phyloP scores from a whole-genome alignment of 2,888 invertebrate genomes.

The Neria commutata region DNA sequence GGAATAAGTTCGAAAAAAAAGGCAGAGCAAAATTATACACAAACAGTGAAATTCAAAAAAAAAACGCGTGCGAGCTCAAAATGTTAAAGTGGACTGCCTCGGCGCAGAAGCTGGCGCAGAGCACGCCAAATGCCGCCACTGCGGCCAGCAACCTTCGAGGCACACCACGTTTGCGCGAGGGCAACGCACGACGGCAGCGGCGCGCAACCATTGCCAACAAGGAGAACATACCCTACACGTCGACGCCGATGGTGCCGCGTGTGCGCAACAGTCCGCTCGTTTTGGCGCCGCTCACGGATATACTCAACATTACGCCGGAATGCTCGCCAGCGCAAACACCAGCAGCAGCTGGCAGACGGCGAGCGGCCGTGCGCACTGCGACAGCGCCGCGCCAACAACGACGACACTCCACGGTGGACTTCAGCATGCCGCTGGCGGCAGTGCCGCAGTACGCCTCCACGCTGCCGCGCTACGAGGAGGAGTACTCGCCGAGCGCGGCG shows the following conservation, averaged over 20 bases:
- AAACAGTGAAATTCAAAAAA: background rate
- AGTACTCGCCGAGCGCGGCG: conserved; percentile 57
- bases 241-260: conserved; percentile 46
- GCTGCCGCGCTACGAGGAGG: conserved; percentile 56
- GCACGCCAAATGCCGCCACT: conserved; percentile 30
- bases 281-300: conserved; percentile 50
- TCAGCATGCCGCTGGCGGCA: conserved; percentile 14
- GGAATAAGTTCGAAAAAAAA: too few relatives aligned
- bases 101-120: conserved; percentile 44
- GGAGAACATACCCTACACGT: conserved; percentile 51
- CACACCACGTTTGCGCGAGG: conserved; percentile 20
- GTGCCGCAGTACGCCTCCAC: conserved; percentile 52
- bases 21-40: background rate
- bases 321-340: conserved; percentile 14
- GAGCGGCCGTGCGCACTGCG: background rate
- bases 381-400: background rate
- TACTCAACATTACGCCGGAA: conserved; percentile 49
- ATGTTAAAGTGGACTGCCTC: conserved; percentile 61
- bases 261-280: conserved; percentile 48
- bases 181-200: conserved; percentile 34
- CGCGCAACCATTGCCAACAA: conserved; percentile 54
- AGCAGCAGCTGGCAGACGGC: conserved; percentile 28
- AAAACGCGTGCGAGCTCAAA: too few relatives aligned
- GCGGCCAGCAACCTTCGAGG: conserved; percentile 16
- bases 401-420: conserved; percentile 31